These are phyloP conservation scores for Hippocampus comes DNA, from an alignment of 2,113 vertebrate species.

Conservation along the genomic window DNA sequence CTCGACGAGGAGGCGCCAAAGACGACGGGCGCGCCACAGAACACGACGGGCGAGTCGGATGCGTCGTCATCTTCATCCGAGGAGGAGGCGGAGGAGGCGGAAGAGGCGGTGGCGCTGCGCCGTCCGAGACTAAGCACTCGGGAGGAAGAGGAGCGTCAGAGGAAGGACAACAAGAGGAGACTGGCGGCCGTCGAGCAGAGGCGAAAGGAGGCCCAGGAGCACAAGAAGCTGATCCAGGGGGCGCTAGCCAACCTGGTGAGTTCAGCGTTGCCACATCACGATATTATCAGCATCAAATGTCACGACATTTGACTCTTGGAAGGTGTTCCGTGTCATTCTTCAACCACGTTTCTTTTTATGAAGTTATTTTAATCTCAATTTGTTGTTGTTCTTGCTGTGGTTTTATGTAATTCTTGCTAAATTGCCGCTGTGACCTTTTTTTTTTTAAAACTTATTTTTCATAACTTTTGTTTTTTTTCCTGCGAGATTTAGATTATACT, in stretches of 20 bases:
- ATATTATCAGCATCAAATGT: no score
- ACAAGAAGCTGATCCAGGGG: slow-evolving; percentile 83
- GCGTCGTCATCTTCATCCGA: slow-evolving; percentile 13
- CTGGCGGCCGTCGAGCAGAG: slow-evolving; percentile 84
- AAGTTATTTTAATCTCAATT: not conserved
- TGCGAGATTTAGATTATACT: no score
- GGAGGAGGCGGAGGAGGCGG: slow-evolving; percentile 13
- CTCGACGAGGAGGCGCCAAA: slow-evolving; percentile 45
- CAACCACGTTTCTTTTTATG: no score
- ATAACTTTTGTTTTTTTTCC: not conserved
- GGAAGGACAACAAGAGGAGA: slow-evolving; percentile 82
- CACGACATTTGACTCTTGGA: no score
- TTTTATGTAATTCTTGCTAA: no score
- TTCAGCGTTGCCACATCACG: not conserved
- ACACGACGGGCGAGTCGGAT: not conserved
- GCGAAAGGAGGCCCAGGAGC: slow-evolving; percentile 74
- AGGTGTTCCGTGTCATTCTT: no score
- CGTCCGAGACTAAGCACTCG: slow-evolving; percentile 11
- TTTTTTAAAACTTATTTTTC: not conserved
- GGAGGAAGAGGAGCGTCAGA: slow-evolving; percentile 69
- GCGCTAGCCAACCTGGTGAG: slow-evolving; percentile 83
- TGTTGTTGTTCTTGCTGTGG: not conserved
- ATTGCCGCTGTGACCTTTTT: not conserved
- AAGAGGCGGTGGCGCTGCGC: not conserved
- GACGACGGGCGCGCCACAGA: not conserved